Evolutionary conservation across 2,797 vertebrate species (phyloP), one percentile per base, ranked within the genome.

Genomic region (Otolemur crassicaudatus): DNA sequence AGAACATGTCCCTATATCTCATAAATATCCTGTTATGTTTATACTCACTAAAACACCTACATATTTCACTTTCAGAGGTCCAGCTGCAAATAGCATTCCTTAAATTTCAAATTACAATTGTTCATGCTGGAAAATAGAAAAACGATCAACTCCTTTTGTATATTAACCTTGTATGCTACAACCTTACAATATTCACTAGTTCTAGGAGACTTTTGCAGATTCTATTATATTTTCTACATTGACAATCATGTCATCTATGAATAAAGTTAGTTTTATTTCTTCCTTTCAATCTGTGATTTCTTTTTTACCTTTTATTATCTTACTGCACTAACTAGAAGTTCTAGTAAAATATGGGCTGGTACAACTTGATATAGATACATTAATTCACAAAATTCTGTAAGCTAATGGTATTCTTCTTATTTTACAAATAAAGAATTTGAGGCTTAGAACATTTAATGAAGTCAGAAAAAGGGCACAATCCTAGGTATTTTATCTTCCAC

Each of bases 401-500:
- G 20, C 40, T 76, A 72, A 61, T 34, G 17, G 10, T 79, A 16
- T 82, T 29, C 23, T 73, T 90, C 17, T 23, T 22, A 67, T 91
- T 60, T 75, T 46, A n/a, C 34, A 75, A 29, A 29, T 84, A 53
- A 72, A 77, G 16, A 69, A 86, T 13, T 85, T 98, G 70, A 77
- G n/a, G 11, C 23, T 25, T 27, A 1, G 17, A 58, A 72, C 9
- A 75, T 80, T 87, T 73, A 72, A 61, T 60, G 65, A 72, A 61
- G 56, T 75, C 60, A 40, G 4, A 53, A 82, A 95, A 90, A 25
- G 25, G 7, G 49, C 40, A 31, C 6, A 22, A 67, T 58, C 46
- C 17, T 56, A 53, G 7, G 2, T 89, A 27, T 65, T 70, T 27
- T 9, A 31, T 82, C 14, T 49, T 46, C 49, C 84, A 43, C 8